Evolutionary conservation across 2,888 invertebrate species (phyloP), one percentile per base, ranked within the genome.

Genomic region (Nomada flava): DNA sequence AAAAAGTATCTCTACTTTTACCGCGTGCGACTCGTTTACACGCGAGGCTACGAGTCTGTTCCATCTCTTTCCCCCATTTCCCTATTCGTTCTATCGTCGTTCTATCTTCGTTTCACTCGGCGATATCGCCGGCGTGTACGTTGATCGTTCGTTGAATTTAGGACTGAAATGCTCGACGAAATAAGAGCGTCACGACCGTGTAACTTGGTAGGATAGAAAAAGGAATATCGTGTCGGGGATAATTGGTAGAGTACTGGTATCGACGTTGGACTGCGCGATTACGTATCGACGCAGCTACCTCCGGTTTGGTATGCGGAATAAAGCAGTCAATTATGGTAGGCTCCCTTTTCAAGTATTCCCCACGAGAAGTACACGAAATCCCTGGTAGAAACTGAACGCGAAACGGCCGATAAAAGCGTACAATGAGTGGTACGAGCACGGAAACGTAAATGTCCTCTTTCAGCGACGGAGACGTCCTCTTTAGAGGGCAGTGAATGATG

Each of bases 401-500:
- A 79, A 87, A 88, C 85, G 76, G 76, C 79, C 89, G 87, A 87
- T 87, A 87, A 84, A 89, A 77, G 86, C 85, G 85, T 70, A 90
- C 89, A 90, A 91, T 89, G 85, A 89, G 78, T 84, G 85, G 81
- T 82, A 79, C 82, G 84, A 86, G 86, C 83, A 71, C 86, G 85
- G 85, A 87, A 85, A 88, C 86, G 88, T 86, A 90, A 91, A 91
- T 90, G 91, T 90, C 89, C 91, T 89, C 90, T 89, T 88, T 90
- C 87, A 88, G 78, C 86, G 86, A 84, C 88, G 87, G 82, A 83
- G 88, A 89, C 90, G 89, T 91, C 90, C 85, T 89, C 70, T 90
- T 89, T 89, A 83, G 82, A 85, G 85, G 85, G 81, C 84, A 86
- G 78, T 87, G 88, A 88, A 87, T 93, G 93, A 94, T 92, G 89